phyloP scores from a whole-genome alignment of 2,888 invertebrate species.

The Vesta saturnalis region DNA sequence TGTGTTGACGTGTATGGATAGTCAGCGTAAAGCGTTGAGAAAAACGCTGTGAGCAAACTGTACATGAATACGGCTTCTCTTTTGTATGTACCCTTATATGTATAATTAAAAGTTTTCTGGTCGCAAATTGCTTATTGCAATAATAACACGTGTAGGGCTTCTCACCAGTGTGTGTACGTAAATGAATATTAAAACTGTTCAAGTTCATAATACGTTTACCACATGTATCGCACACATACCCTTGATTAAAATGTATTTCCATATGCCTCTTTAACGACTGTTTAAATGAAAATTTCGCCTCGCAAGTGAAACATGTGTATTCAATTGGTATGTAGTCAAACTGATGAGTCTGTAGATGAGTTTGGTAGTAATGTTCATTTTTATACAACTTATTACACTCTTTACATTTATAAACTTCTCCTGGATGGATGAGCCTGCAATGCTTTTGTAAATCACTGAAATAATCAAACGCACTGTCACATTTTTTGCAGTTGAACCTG shows the following conservation, averaged over 20 bases:
- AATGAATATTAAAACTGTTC: neutral
- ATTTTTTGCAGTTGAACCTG: neutral
- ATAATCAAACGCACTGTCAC: neutral
- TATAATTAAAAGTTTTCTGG: neutral
- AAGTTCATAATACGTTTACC: neutral
- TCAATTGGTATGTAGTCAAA: no score
- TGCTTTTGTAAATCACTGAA: neutral
- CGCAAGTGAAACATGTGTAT: no score
- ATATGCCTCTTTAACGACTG: no score
- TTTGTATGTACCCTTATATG: slow-evolving; percentile 44
- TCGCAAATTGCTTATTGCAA: neutral
- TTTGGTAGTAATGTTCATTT: slow-evolving; percentile 36
- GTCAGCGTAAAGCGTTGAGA: slow-evolving; percentile 52
- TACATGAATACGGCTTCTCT: slow-evolving; percentile 48
- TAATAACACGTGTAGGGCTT: neutral
- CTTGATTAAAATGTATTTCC: slow-evolving; percentile 29
- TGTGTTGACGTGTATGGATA: slow-evolving; percentile 51
- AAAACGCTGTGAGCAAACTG: slow-evolving; percentile 51
- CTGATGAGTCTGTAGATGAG: slow-evolving; percentile 15
- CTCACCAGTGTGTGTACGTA: neutral
- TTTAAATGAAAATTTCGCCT: no score
- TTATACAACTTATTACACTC: neutral
- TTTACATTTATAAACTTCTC: neutral
- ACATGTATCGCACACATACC: slow-evolving; percentile 38
- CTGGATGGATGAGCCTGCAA: neutral